These are phyloP conservation scores for Polylopha cassiicola DNA, from an alignment of 2,888 invertebrate genomes.

Conservation along the genomic window DNA sequence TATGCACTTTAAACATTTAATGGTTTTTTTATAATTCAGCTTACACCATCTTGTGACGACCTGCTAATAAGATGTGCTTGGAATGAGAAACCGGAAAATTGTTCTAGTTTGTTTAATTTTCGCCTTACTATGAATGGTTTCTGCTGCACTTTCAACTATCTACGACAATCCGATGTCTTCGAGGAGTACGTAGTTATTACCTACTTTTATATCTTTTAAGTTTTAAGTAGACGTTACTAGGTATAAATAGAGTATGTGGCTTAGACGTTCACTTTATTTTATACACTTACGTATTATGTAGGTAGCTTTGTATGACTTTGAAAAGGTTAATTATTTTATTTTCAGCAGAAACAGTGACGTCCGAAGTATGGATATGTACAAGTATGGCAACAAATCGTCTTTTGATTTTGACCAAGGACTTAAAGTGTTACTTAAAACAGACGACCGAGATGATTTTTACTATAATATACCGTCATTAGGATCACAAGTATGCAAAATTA, in stretches of 20 bases:
- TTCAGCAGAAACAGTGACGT: constrained; percentile 35
- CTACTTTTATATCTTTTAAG: constrained; percentile 4
- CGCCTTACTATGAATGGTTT: constrained; percentile 78
- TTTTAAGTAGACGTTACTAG: too few relatives aligned
- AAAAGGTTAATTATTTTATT: constrained; percentile 24
- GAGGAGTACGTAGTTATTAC: constrained; percentile 43
- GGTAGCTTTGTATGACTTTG: too few relatives aligned
- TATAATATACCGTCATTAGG: constrained; percentile 68
- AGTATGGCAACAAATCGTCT: constrained; percentile 61
- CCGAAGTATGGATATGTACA: constrained; percentile 54
- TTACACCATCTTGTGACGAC: constrained; percentile 70
- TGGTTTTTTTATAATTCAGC: constrained; percentile 36
- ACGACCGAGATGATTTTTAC: constrained; percentile 69
- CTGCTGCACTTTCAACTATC: constrained; percentile 79
- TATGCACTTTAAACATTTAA: neutral
- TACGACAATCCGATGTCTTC: constrained; percentile 59
- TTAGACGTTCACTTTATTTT: too few relatives aligned
- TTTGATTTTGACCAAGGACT: constrained; percentile 65
- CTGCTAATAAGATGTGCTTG: constrained; percentile 69
- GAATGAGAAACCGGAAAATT: constrained; percentile 60
- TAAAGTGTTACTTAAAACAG: constrained; percentile 51
- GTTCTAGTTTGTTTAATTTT: constrained; percentile 69
- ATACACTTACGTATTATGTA: too few relatives aligned
- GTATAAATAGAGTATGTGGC: too few relatives aligned
- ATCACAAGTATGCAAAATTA: constrained; percentile 52